These are phyloP conservation scores for Sapayoa aenigma DNA, from an alignment of 2,113 vertebrate genomes.

Conservation along the genomic window DNA sequence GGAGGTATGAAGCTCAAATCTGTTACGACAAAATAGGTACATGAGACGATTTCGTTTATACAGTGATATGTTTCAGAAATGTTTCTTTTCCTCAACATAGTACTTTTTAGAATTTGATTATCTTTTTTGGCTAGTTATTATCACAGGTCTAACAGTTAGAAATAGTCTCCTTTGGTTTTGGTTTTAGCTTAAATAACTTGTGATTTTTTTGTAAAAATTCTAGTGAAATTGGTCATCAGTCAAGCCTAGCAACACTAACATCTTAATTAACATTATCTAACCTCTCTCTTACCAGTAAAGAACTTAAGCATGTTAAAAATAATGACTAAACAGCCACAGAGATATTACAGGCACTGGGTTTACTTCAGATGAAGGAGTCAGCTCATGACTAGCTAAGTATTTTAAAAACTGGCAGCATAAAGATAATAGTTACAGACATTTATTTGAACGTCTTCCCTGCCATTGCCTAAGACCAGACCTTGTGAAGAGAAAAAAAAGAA, in stretches of 20 bases:
- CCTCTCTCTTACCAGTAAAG: neutral
- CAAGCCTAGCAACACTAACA: neutral
- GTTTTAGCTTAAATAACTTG: neutral
- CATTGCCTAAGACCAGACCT: neutral
- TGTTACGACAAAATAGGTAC: neutral
- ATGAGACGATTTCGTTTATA: neutral
- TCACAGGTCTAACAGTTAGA: neutral
- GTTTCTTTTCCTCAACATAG: neutral
- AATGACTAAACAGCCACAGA: neutral
- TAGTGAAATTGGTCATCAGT: neutral
- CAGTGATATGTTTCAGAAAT: neutral
- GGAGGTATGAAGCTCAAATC: neutral
- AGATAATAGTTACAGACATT: neutral
- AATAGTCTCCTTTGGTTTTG: neutral
- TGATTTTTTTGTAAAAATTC: neutral
- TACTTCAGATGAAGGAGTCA: neutral
- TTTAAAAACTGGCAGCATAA: neutral
- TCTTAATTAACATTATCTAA: neutral
- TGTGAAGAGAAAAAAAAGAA: neutral
- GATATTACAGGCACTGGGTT: neutral
- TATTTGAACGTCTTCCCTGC: neutral
- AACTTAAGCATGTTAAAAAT: neutral
- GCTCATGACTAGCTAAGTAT: neutral
- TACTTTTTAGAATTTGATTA: neutral
- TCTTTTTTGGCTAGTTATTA: neutral